Evolutionary conservation across 2,113 vertebrate genomes (phyloP), one percentile per base, ranked within the genome.

Genomic region (Hydropotes inermis): DNA sequence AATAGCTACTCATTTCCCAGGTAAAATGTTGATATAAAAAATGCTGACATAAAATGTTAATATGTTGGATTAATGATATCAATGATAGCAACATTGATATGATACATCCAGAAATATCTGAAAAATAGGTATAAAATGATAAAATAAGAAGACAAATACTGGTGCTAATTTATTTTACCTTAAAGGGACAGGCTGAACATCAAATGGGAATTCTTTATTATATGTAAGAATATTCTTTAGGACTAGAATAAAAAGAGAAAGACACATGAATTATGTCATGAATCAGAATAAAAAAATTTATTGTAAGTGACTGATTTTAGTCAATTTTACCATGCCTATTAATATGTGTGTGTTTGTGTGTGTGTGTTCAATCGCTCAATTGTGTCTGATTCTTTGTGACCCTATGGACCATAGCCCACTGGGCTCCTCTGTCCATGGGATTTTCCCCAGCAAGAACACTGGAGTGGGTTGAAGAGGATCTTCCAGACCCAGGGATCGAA

Each of bases 201-300:
- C 99, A 98, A 99, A 99, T 60, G 99, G 99, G 91, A 99, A 99
- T 96, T 99, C 99, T 99, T 99, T 99, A 99, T 99, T 99, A 98
- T 99, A 99, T 33, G 99, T 99, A 98, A 99, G 99, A 97, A 99
- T 99, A 98, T 99, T 99, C 99, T 99, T 99, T 98, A 99, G 98
- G 95, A 99, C 99, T 99, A 98, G 95, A 97, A 98, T n/a, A 94
- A 94, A 98, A 97, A 98, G 10, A 81, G n/a, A 97, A 97, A 70
- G 87, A 93, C 89, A 87, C 36, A 89, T 94, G 45, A 97, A 96
- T 95, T 89, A n/a, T 92, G 76, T 45, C 43, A 87, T 6, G 10
- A 96, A 83, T 57, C 70, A 96, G 78, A 98, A 91, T 10, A 1
- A 90, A 94, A 79, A 60, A 70, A 23, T 86, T 12, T 85, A 81